Percentiles rank a stretch among this genome's conserved stretches.
Evolutionary conservation across 2,113 vertebrate genomes (phyloP).

Genomic region (Xiphias gladius): DNA sequence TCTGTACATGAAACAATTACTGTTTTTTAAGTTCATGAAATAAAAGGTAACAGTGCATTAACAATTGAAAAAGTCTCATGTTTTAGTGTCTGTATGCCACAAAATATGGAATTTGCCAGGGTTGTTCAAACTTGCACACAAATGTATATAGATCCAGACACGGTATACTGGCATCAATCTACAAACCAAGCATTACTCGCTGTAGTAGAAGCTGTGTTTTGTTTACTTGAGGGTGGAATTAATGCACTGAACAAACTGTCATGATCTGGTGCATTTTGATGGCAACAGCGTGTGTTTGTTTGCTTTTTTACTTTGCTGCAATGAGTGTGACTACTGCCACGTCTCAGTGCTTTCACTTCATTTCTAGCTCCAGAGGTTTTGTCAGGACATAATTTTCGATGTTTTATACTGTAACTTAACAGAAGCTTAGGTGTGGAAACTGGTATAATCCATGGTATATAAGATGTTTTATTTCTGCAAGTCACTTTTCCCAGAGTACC

Average conservation of each 20-base stretch:
- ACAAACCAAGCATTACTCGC: neutral
- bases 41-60: too few relatives aligned
- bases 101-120: neutral
- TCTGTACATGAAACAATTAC: neutral
- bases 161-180: neutral
- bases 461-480: neutral
- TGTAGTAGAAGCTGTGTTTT: neutral
- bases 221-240: conserved; percentile 13
- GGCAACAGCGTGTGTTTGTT: neutral
- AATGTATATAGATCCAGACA: neutral
- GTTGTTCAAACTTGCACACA: neutral
- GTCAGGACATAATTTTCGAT: neutral
- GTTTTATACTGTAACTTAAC: neutral
- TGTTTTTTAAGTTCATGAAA: too few relatives aligned
- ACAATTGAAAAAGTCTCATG: neutral
- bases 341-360: neutral
- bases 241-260: conserved; percentile 16
- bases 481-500: neutral
- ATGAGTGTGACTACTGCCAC: neutral
- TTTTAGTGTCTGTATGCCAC: neutral
- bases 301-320: neutral
- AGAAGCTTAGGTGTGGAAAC: conserved; percentile 11
- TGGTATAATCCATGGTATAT: neutral
- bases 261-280: neutral
- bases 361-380: neutral